Evolutionary conservation across 2,113 vertebrate genomes (phyloP).

Genomic region (Grantiella picta): DNA sequence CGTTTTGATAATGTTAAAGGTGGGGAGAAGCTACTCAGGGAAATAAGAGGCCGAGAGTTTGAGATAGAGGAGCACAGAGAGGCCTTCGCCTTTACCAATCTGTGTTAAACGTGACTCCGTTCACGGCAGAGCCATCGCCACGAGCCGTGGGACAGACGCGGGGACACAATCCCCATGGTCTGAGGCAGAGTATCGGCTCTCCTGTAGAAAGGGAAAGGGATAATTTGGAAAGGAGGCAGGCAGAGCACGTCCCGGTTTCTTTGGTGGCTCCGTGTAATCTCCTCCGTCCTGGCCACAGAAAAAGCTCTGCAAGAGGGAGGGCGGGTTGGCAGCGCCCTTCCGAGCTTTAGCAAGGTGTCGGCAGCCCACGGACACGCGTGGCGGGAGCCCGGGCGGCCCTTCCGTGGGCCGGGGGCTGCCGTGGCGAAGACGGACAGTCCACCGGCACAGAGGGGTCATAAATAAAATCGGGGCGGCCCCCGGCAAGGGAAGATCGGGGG

Average conservation of each 20-base stretch:
- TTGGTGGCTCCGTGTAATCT: background rate
- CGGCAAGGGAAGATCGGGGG: background rate
- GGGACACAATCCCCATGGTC: background rate
- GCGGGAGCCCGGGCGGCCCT: background rate
- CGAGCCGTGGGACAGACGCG: background rate
- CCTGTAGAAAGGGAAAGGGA: background rate
- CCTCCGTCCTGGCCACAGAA: background rate
- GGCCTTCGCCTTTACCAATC: background rate
- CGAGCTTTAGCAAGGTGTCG: background rate
- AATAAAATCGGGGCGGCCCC: background rate
- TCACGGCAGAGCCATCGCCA: background rate
- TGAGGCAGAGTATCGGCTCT: background rate
- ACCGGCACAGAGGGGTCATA: background rate
- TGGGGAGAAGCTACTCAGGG: background rate
- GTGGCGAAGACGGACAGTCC: background rate
- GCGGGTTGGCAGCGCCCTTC: background rate
- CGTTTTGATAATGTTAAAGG: background rate
- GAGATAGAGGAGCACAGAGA: accelerated
- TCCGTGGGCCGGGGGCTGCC: background rate
- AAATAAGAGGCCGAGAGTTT: background rate
- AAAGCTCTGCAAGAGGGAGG: background rate
- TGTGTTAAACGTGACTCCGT: background rate
- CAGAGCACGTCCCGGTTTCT: background rate
- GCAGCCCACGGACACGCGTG: background rate
- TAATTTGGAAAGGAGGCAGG: background rate